These are phyloP conservation scores for Gasteruption jaculator DNA, from an alignment of 2,888 invertebrate species.

Conservation along the genomic window DNA sequence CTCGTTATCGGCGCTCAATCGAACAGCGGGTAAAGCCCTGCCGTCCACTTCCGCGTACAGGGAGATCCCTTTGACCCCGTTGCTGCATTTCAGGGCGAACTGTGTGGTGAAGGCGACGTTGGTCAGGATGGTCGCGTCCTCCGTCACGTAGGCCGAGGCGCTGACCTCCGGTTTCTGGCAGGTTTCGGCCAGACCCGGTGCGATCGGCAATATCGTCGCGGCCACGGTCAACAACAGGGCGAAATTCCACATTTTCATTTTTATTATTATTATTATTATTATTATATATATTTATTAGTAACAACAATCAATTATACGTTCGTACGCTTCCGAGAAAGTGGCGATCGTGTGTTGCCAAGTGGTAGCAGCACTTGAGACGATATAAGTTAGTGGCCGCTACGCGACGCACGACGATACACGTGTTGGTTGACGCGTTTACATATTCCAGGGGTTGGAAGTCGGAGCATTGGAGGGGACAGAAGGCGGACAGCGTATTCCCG, in stretches of 20 bases:
- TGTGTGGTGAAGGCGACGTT: conserved; percentile 89
- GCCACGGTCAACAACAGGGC: conserved; percentile 19
- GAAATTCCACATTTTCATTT: conserved; percentile 14
- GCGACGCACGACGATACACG: no score
- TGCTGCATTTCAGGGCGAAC: conserved; percentile 78
- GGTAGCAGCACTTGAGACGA: no score
- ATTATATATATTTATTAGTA: no score
- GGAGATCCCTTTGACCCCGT: conserved; percentile 63
- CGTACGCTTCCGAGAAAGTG: no score
- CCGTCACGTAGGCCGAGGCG: conserved; percentile 82
- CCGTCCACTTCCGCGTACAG: conserved; percentile 89
- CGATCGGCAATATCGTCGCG: conserved; percentile 7
- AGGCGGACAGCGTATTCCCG: no score
- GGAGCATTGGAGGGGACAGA: no score
- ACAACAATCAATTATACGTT: no score
- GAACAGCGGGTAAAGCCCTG: conserved; percentile 78
- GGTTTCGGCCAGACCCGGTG: conserved; percentile 38
- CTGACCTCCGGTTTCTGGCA: conserved; percentile 66
- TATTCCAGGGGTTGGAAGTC: no score
- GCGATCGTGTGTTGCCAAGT: no score
- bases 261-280: not conserved
- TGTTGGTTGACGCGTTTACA: no score
- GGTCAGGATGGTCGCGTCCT: conserved; percentile 87
- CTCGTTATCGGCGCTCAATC: conserved; percentile 67
- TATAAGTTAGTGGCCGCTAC: no score